Percentiles rank a stretch among this genome's conserved stretches.
These are phyloP conservation scores for Abramis brama DNA, from an alignment of 2,113 vertebrate genomes.

Conservation along the genomic window DNA sequence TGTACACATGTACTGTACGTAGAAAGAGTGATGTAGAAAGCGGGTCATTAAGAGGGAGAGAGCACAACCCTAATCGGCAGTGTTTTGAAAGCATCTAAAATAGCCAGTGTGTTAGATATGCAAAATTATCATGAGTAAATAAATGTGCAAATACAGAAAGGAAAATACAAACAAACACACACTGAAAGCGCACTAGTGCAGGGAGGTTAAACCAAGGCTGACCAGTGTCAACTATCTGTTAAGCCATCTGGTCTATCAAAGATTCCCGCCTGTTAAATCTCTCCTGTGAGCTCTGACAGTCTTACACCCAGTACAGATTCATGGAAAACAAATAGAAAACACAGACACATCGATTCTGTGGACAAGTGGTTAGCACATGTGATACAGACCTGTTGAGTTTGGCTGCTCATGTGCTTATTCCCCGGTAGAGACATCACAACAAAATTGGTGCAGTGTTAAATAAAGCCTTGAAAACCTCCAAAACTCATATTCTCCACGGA, in stretches of 20 bases:
- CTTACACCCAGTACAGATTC: background rate
- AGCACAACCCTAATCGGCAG: background rate
- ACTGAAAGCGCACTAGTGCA: background rate
- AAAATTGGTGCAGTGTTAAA: background rate
- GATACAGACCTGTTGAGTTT: background rate
- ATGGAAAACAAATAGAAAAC: background rate
- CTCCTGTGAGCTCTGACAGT: background rate
- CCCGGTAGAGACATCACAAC: background rate
- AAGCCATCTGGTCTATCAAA: slow-evolving; percentile 44
- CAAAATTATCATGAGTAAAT: slow-evolving; percentile 56
- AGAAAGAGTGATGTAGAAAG: background rate
- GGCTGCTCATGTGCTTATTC: background rate
- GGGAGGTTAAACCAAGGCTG: slow-evolving; percentile 16
- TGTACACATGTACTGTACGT: slow-evolving; percentile 4
- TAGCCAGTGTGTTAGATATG: slow-evolving; percentile 62
- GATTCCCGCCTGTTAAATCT: background rate
- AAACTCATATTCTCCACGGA: background rate
- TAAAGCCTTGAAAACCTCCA: background rate
- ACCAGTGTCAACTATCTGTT: slow-evolving; percentile 33
- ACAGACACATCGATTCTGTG: background rate
- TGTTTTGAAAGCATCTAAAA: slow-evolving; percentile 39
- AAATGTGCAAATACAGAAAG: slow-evolving; percentile 37
- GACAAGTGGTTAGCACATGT: background rate
- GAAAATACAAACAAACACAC: slow-evolving; percentile 4
- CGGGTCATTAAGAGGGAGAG: background rate